Base-by-base conservation (phyloP, 2,888 invertebrate species). In the Drosophila prostipennis region DNA sequence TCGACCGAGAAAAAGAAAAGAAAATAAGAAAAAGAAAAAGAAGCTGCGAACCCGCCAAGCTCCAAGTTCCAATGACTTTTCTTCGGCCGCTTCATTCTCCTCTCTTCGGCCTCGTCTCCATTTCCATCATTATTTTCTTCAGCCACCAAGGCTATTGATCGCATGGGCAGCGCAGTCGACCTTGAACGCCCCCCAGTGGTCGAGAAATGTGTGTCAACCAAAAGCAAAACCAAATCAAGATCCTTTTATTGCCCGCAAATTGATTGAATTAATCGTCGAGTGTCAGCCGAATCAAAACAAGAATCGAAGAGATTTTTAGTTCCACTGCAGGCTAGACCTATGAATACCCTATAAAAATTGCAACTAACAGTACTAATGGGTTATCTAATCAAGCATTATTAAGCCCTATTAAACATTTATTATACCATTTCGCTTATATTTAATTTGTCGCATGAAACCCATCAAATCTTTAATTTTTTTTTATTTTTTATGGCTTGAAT, bases 171-270 rank as follows among this genome's bases (percentile, higher is more conserved):
- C 42, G 36, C 52, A 55, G 26, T 19, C 55, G 72, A 71, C 71
- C 72, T 71, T 71, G 61, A 49, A 49, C 55, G 45, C 39, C 65
- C 58, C 58, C 52, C 13, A 13, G 34, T 32, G 11, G n/a, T 34
- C 61, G 40, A 16, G 42, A 72, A 63, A 63, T 72, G 56, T 72
- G 49, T 53, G 73, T 56, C 57, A 64, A 57, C 2, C 45, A 2
- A 42, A 42, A 42, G 16, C 4, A 10, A 16, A 4, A 10, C 11
- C 13, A 32, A 37, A 51, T 29, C 45, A 36, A 53, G 34, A 58
- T 79, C 82, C 82, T 80, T 85, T 80, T 72, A 79, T 81, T 79
- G 79, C 43, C 48, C 51, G 61, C 65, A 51, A 72, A 74, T 80
- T 81, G 73, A 85, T 81, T 85, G 51, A 84, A 69, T 78, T 69